phyloP scores from a whole-genome alignment of 53 echinoderm and acorn worm genomes.

The Actinopyga echinites region DNA sequence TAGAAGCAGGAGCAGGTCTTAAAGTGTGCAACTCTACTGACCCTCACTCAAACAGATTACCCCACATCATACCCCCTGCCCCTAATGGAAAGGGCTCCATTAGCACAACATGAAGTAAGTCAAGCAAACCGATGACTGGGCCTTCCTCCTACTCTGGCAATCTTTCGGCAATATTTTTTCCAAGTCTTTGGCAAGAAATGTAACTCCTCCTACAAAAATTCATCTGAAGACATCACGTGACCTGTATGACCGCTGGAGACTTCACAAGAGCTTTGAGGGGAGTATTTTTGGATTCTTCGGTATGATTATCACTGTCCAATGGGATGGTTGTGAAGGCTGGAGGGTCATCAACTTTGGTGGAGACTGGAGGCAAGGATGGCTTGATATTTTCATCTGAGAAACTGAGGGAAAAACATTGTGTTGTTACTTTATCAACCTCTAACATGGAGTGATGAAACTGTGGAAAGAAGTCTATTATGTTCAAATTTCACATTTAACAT shows the following conservation, averaged over 20 bases:
- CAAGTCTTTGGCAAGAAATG: not conserved
- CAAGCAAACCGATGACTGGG: too few species aligned
- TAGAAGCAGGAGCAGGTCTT: too few species aligned
- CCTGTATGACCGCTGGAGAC: not conserved
- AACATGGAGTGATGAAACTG: too few species aligned
- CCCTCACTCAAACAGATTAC: too few species aligned
- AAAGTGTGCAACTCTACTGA: too few species aligned
- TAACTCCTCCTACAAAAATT: not conserved
- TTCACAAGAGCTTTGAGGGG: not conserved
- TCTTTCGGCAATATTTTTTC: conserved; percentile 9
- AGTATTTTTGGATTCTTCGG: conserved; percentile 6
- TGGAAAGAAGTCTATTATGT: too few species aligned
- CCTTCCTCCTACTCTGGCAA: not conserved
- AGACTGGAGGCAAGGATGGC: not conserved
- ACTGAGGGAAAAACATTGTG: not conserved
- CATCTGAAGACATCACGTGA: not conserved
- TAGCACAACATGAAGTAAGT: too few species aligned
- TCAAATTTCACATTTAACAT: too few species aligned
- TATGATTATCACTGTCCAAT: conserved; percentile 2
- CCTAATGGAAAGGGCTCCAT: too few species aligned
- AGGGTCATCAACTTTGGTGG: not conserved
- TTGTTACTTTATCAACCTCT: too few species aligned
- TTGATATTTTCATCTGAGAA: not conserved
- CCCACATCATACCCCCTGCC: too few species aligned
- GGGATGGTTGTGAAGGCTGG: conserved; percentile 27